phyloP scores from a whole-genome alignment of 53 echinoderm and acorn worm species.

The Henricia sp. region DNA sequence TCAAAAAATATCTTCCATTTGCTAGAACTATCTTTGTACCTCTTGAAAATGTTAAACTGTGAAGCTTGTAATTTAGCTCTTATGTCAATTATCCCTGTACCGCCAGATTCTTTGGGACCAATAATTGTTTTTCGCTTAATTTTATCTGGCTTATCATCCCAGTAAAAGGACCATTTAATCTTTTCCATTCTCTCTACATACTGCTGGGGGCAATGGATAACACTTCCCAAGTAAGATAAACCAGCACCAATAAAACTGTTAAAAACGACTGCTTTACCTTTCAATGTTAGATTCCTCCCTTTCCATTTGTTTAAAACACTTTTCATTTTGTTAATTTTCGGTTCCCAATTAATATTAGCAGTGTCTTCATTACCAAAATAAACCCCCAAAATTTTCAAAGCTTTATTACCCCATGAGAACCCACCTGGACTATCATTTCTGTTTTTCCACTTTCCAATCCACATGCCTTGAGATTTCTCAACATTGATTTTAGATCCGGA shows the following conservation, averaged over 20 bases:
- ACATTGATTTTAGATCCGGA: not conserved
- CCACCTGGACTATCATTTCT: not conserved
- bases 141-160: no score
- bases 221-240: not conserved
- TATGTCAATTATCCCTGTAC: not conserved
- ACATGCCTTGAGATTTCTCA: not conserved
- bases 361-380: not conserved
- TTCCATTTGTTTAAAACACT: not conserved
- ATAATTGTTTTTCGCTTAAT: not conserved
- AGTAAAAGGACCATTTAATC: not conserved
- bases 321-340: not conserved
- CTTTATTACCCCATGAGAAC: not conserved
- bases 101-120: not conserved
- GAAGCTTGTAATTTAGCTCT: not conserved
- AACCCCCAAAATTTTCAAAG: not conserved
- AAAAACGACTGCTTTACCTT: not conserved
- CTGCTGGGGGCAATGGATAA: not conserved
- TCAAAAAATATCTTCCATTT: no score
- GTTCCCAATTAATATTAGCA: not conserved
- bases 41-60: not conserved
- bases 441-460: not conserved
- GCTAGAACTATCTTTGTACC: not conserved
- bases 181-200: not conserved
- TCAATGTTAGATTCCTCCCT: not conserved
- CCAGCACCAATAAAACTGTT: not conserved